Conservation (phyloP, 2,113 vertebrate genomes). For the Plecotus auritus region DNA sequence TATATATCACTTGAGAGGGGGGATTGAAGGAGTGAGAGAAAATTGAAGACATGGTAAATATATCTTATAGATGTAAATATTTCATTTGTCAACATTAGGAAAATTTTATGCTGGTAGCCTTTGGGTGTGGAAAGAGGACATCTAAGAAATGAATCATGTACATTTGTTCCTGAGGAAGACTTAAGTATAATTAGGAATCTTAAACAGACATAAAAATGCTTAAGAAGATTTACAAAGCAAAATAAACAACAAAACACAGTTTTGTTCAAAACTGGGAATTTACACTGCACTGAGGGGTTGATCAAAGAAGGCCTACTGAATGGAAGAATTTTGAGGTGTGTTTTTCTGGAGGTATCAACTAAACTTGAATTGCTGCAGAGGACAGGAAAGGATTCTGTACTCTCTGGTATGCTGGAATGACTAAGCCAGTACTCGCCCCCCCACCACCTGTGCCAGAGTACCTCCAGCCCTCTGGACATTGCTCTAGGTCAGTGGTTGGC, state of each 20-base stretch:
- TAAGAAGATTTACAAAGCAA: not conserved
- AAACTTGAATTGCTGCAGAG: not conserved
- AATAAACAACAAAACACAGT: not conserved
- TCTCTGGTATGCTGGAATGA: fast-evolving
- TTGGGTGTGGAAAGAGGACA: not conserved
- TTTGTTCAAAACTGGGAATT: not conserved
- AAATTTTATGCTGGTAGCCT: not conserved
- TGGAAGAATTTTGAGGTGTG: not conserved
- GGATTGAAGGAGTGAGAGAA: not conserved
- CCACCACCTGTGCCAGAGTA: no score
- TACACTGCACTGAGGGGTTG: not conserved
- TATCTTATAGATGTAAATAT: not conserved
- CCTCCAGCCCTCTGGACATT: not conserved
- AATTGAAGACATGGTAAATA: not conserved
- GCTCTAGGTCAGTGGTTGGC: no score
- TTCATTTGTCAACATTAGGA: not conserved
- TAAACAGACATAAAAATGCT: not conserved
- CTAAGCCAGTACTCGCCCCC: no score
- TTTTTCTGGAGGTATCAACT: not conserved
- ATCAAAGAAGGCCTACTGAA: not conserved
- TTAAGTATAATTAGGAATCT: not conserved
- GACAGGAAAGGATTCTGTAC: not conserved
- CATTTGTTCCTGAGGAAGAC: not conserved
- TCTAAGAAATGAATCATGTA: not conserved
- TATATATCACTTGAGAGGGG: not conserved